Base-by-base conservation (phyloP, 2,888 invertebrate species). In the Caenorhabditis afra region DNA sequence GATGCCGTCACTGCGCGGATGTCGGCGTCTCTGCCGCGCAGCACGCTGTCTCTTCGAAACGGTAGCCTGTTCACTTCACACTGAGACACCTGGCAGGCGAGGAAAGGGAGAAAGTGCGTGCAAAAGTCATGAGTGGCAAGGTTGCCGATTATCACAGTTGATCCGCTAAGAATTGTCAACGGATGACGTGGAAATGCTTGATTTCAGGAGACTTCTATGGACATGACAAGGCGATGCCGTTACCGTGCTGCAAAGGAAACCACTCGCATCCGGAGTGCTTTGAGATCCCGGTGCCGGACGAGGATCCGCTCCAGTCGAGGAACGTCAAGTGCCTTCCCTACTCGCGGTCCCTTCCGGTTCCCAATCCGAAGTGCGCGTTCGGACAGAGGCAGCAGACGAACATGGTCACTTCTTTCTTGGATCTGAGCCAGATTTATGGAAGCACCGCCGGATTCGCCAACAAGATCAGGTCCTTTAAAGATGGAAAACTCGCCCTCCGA, bases 371-470 rank as follows among this genome's bases (percentile, higher is more conserved):
- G 53, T 89, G 89, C 59, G 78, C 83, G n/a, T 79, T 89, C 16
- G 90, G 90, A 3, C 90, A 90, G 55, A 88, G 97, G 77, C 96
- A 96, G 87, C 96, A 96, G 92, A 94, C 95, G 23, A 97, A 97
- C 91, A 95, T 96, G 75, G 96, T 96, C 90, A 95, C 96, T 0
- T 95, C 95, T 0, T 97, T 94, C 91, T 92, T 97, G 71, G 90
- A 90, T 81, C 88, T 81, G 4, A 96, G 96, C 0, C 94, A 94
- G 81, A 92, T 97, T 20, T 97, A 97, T 89, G 97, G 97, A 0
- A 95, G 95, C 90, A 95, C 95, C 88, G 92, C 93, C 0, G 96
- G 96, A 90, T 93, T 95, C 37, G 93, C 94, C 0, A 93, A 93
- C 37, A 93, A 94, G 64, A 92, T 97, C 16, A 93, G 95, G 49